Evolutionary conservation across 2,113 vertebrate genomes (phyloP).

Genomic region (Onychostoma macrolepis): DNA sequence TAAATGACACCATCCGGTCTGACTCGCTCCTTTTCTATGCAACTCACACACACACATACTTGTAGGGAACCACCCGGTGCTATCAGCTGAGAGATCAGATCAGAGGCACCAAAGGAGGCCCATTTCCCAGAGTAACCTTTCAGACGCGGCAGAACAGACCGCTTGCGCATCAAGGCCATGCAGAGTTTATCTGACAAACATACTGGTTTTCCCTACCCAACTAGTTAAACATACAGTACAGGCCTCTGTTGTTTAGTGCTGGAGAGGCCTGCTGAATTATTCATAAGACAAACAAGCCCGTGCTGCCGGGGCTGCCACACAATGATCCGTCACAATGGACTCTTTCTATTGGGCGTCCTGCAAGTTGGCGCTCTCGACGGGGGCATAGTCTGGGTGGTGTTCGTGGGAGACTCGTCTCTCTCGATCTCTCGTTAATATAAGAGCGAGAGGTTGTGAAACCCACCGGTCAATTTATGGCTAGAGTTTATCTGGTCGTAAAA

Average conservation of each 20-base stretch:
- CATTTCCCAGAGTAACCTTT: conserved; percentile 38
- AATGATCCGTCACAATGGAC: conserved; percentile 33
- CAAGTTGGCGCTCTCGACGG: background rate
- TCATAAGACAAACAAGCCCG: conserved; percentile 54
- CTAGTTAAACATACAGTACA: conserved; percentile 50
- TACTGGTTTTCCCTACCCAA: conserved; percentile 20
- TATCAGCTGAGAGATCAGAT: conserved; percentile 49
- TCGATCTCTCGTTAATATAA: conserved; percentile 47
- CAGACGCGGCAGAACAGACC: conserved; percentile 11
- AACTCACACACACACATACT: conserved; percentile 19
- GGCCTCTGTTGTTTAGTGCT: conserved; percentile 35
- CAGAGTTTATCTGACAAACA: conserved; percentile 54
- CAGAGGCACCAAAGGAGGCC: conserved; percentile 18
- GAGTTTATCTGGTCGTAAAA: conserved; percentile 60
- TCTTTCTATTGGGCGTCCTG: conserved; percentile 33
- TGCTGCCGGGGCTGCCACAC: conserved; percentile 42
- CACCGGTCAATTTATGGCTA: conserved; percentile 46
- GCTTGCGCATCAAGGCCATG: conserved; percentile 37
- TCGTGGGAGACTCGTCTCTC: conserved; percentile 31
- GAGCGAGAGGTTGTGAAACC: conserved; percentile 49
- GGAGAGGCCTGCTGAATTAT: conserved; percentile 46
- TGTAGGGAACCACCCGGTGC: conserved; percentile 14
- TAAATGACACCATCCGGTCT: conserved; percentile 57
- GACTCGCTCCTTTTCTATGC: conserved; percentile 31
- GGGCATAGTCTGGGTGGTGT: background rate